These are phyloP conservation scores for Uromys caudimaculatus DNA, from an alignment of 2,797 vertebrate species.

Conservation along the genomic window DNA sequence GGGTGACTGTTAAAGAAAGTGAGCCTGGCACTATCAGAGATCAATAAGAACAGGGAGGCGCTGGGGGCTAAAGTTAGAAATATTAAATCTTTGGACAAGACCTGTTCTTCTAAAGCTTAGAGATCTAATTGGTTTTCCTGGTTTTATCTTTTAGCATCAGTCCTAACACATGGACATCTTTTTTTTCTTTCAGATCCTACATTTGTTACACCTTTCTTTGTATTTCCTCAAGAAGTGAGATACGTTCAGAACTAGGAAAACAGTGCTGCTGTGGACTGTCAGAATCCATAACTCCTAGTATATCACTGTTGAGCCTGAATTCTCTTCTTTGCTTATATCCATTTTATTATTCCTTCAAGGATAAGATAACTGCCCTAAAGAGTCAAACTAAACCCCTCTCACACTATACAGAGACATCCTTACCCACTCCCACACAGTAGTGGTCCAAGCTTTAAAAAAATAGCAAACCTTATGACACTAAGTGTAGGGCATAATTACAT, in stretches of 20 bases:
- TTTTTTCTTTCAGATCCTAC: slow-evolving; percentile 67
- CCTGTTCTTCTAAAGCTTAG: slow-evolving; percentile 74
- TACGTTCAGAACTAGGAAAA: slow-evolving; percentile 39
- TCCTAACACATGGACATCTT: slow-evolving; percentile 54
- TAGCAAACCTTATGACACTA: not conserved
- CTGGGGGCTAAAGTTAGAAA: slow-evolving; percentile 75
- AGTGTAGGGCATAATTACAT: not conserved
- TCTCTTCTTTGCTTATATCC: slow-evolving; percentile 34
- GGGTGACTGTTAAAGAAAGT: slow-evolving; percentile 74
- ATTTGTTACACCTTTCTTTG: slow-evolving; percentile 57
- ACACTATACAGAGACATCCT: not conserved
- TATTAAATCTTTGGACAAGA: slow-evolving; percentile 80
- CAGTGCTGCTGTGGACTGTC: not conserved
- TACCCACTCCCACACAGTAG: not conserved
- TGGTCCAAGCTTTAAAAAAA: not conserved
- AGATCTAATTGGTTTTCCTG: slow-evolving; percentile 80
- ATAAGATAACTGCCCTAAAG: not conserved
- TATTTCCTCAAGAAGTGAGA: slow-evolving; percentile 57
- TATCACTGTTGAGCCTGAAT: not conserved
- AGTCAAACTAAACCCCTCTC: not conserved
- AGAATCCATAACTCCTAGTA: not conserved
- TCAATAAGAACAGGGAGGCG: slow-evolving; percentile 76
- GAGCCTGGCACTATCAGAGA: slow-evolving; percentile 70
- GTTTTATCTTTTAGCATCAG: slow-evolving; percentile 73
- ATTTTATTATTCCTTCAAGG: not conserved